Evolutionary conservation across 2,797 vertebrate species (phyloP).

Genomic region (Phyllotis vaccarum): DNA sequence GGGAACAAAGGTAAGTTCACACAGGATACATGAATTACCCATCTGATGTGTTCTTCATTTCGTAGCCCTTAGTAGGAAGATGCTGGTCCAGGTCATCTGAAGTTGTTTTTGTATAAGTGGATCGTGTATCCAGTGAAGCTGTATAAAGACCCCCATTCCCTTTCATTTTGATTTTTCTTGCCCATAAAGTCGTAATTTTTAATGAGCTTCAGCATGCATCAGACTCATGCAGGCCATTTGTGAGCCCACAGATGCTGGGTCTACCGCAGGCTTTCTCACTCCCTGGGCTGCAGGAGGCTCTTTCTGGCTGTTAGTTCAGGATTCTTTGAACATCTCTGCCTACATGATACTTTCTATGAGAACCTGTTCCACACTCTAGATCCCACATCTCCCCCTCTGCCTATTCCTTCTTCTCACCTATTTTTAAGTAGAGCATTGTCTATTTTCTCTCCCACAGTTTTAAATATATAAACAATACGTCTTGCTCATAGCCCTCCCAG

Average conservation of each 20-base stretch:
- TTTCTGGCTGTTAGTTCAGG: not conserved
- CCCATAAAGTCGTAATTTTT: not conserved
- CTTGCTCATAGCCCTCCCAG: not conserved
- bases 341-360: not conserved
- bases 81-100: not conserved
- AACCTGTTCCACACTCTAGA: not conserved
- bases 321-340: not conserved
- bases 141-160: not conserved
- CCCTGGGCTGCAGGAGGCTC: not conserved
- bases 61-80: not conserved
- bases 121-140: not conserved
- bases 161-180: not conserved
- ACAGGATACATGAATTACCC: not conserved
- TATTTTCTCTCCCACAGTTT: too few relatives aligned
- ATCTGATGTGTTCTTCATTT: not conserved
- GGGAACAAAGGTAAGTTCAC: not conserved
- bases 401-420: fast-evolving
- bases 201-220: not conserved
- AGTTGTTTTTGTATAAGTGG: not conserved
- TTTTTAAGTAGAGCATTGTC: not conserved
- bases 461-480: not conserved
- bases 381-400: not conserved
- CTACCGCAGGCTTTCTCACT: not conserved
- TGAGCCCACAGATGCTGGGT: not conserved
- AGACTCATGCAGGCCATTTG: not conserved